Percentiles rank a stretch among this genome's conserved stretches.
Evolutionary conservation across 2,888 invertebrate species (phyloP).

Genomic region (Gnatocerus cornutus): DNA sequence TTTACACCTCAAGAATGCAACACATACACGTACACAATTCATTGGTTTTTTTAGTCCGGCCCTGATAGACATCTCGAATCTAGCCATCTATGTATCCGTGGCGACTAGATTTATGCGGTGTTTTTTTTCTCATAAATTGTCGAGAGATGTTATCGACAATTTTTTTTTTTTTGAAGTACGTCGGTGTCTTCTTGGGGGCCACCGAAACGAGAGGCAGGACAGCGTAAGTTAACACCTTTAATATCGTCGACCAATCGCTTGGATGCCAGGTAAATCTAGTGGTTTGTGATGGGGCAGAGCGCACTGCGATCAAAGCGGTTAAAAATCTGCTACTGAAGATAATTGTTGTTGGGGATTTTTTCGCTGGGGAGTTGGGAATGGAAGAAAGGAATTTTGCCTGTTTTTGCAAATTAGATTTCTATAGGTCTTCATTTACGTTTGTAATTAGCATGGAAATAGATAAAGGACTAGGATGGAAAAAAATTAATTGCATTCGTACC

Average conservation of each 20-base stretch:
- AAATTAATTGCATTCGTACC: no score
- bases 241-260: constrained; percentile 46
- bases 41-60: constrained; percentile 24
- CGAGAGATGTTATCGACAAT: constrained; percentile 8
- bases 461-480: no score
- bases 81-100: background rate
- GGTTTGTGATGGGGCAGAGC: constrained; percentile 42
- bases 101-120: constrained; percentile 28
- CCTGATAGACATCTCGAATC: constrained; percentile 29
- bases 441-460: no score
- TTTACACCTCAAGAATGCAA: constrained; percentile 41
- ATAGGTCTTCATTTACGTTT: no score
- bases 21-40: constrained; percentile 36
- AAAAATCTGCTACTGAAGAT: constrained; percentile 9
- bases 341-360: constrained; percentile 1
- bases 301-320: constrained; percentile 18
- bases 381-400: background rate
- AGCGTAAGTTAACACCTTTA: constrained; percentile 46
- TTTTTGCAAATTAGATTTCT: no score
- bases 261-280: constrained; percentile 40
- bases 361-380: background rate
- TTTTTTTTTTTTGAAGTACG: constrained; percentile 17
- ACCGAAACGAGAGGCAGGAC: constrained; percentile 43
- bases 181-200: constrained; percentile 7
- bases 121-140: constrained; percentile 10